Percentiles rank a stretch among this genome's conserved stretches.
Evolutionary conservation across 1,140 invertebrate genomes (phyloP).

Genomic region (Paramacrobiotus metropolitanus): DNA sequence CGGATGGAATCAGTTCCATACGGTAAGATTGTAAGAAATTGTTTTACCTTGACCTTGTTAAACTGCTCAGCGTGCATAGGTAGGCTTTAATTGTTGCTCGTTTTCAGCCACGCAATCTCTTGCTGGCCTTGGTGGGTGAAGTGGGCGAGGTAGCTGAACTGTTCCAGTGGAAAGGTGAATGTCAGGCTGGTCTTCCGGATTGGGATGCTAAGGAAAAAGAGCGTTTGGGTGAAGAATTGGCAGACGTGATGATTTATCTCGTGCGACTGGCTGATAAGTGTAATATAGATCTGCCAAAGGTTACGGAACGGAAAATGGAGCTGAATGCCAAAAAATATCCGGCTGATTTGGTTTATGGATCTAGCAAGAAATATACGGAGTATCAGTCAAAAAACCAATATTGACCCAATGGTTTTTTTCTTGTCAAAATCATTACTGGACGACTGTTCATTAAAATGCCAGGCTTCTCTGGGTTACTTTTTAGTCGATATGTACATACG

Average conservation of each 20-base stretch:
- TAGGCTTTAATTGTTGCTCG: no score
- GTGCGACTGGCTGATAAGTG: not conserved
- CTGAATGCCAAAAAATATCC: not conserved
- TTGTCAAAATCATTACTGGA: no score
- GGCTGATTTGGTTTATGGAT: not conserved
- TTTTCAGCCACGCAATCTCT: not conserved
- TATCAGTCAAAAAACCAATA: not conserved
- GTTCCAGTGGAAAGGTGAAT: conserved; percentile 2
- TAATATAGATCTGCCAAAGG: not conserved
- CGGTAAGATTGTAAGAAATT: not conserved
- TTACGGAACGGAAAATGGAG: not conserved
- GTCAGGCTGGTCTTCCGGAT: not conserved
- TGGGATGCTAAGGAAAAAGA: not conserved
- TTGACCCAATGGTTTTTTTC: no score
- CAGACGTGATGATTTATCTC: not conserved
- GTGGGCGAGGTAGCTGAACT: not conserved
- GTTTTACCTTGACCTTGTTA: no score
- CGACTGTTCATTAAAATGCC: no score
- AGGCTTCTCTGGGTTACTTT: no score
- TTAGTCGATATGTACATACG: no score
- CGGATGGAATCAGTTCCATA: not conserved
- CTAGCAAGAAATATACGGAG: not conserved
- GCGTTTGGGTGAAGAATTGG: not conserved
- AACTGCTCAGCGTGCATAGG: no score
- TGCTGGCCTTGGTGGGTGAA: not conserved